These are phyloP conservation scores for Luffia ferchaultella DNA, from an alignment of 2,888 invertebrate genomes.

Conservation along the genomic window DNA sequence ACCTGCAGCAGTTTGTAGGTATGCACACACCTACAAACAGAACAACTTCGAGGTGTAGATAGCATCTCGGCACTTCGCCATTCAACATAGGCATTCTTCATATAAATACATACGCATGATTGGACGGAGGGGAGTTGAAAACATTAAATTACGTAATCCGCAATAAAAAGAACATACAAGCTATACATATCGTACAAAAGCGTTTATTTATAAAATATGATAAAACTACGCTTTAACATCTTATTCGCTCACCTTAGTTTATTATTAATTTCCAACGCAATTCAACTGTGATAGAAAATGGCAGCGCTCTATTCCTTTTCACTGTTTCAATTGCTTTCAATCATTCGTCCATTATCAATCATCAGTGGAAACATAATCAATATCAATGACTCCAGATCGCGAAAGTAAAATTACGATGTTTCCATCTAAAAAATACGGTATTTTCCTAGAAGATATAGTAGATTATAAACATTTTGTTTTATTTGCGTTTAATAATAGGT, in stretches of 20 bases:
- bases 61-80: conserved; percentile 41
- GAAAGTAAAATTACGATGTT: too few relatives aligned
- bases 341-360: too few relatives aligned
- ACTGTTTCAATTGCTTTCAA: too few relatives aligned
- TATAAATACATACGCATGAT: background rate
- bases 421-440: too few relatives aligned
- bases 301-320: background rate
- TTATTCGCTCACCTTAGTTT: background rate
- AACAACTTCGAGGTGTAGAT: conserved; percentile 73
- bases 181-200: conserved; percentile 25
- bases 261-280: background rate
- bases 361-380: too few relatives aligned
- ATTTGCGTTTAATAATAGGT: too few relatives aligned
- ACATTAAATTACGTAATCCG: conserved; percentile 61
- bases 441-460: too few relatives aligned
- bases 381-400: too few relatives aligned
- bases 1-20: conserved; percentile 67
- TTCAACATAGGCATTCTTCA: conserved; percentile 21
- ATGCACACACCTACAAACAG: conserved; percentile 73
- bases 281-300: background rate
- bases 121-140: conserved; percentile 24
- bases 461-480: too few relatives aligned
- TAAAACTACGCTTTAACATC: background rate
- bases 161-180: conserved; percentile 32
- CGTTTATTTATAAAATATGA: conserved; percentile 3